Conservation (phyloP, 2,797 vertebrate species). For the Emys orbicularis region DNA sequence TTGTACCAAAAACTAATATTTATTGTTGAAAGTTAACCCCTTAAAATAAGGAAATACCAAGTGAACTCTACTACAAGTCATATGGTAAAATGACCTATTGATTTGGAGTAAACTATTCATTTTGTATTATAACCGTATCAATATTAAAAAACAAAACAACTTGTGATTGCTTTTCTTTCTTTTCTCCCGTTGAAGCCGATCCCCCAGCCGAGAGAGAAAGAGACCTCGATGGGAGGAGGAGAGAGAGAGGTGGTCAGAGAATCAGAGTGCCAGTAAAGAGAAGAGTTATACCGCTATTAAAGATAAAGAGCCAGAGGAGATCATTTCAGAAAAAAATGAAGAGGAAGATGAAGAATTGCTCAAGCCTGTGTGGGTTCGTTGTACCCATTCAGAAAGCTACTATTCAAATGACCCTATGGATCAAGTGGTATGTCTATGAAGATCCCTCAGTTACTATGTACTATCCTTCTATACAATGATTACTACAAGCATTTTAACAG, state of each 20-base stretch:
- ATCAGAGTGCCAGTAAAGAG: conserved; percentile 82
- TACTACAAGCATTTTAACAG: not conserved
- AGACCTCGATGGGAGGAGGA: conserved; percentile 91
- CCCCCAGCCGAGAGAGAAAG: conserved; percentile 91
- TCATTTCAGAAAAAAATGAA: conserved; percentile 79
- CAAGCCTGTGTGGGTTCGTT: conserved; percentile 97
- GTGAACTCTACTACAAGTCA: not conserved
- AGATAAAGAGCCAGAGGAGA: conserved; percentile 88
- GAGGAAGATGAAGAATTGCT: conserved; percentile 92
- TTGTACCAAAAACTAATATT: not conserved
- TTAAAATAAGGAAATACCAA: not conserved
- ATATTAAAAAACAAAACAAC: not conserved
- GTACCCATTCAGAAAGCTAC: conserved; percentile 96
- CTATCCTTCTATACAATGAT: not conserved
- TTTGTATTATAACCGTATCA: not conserved
- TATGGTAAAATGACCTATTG: not conserved
- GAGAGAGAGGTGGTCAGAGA: conserved; percentile 85
- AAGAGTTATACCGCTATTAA: conserved; percentile 84
- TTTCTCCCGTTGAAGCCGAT: conserved; percentile 81
- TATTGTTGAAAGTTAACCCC: not conserved
- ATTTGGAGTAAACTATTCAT: not conserved
- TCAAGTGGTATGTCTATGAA: conserved; percentile 91
- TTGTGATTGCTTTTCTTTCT: not conserved
- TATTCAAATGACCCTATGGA: conserved; percentile 99
- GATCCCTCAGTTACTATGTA: not conserved